Conservation (phyloP, 2,797 vertebrate genomes). For the Tauraco hartlaubi region DNA sequence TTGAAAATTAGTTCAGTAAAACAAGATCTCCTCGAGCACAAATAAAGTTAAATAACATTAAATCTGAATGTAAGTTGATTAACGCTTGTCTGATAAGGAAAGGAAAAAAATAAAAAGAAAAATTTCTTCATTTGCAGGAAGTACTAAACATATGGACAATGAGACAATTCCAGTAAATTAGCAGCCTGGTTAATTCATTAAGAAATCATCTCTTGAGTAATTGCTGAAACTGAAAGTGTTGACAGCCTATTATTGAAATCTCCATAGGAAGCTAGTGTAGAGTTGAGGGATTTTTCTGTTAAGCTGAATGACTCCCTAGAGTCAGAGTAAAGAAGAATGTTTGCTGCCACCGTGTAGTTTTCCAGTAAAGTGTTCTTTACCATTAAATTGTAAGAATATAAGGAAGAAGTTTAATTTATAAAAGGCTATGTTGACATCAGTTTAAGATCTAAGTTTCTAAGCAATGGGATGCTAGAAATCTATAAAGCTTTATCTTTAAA, state of each 20-base stretch:
- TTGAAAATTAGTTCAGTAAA: neutral
- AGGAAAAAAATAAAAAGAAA: neutral
- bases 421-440: neutral
- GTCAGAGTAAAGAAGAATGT: neutral
- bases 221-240: conserved; percentile 39
- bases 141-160: neutral
- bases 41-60: conserved; percentile 8
- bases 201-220: conserved; percentile 40
- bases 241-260: conserved; percentile 36
- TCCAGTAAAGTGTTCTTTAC: neutral
- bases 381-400: neutral
- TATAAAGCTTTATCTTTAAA: neutral
- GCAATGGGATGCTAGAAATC: neutral
- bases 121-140: neutral
- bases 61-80: conserved; percentile 3
- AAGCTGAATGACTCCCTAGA: neutral
- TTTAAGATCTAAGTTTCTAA: neutral
- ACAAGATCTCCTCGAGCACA: neutral
- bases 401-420: neutral
- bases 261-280: conserved; percentile 1
- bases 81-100: neutral
- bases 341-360: neutral
- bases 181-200: conserved; percentile 45
- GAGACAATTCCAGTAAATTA: conserved; percentile 41
- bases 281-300: conserved; percentile 42